A percentile compares a stretch with the other conserved stretches of the same genome.
These are phyloP conservation scores for Acropora yongei DNA, from an alignment of 64 coral and sea anemone genomes.

Conservation along the genomic window DNA sequence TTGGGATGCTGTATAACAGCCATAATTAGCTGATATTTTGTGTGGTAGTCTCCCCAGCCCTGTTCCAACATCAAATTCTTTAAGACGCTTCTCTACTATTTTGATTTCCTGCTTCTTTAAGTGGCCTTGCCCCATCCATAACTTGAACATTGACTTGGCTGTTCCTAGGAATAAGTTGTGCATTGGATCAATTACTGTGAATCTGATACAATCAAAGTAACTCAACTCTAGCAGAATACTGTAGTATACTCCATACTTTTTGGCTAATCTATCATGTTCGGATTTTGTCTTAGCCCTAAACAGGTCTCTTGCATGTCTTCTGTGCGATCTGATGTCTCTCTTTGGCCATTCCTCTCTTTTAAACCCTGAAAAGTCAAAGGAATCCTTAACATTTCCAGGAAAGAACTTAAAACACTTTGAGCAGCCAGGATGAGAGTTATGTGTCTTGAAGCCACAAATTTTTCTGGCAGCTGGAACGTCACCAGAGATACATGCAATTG, in stretches of 20 bases:
- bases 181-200: background rate
- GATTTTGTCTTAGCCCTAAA: slow-evolving; percentile 10
- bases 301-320: slow-evolving; percentile 1
- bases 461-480: slow-evolving; percentile 21
- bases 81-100: background rate
- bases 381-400: background rate
- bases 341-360: slow-evolving; percentile 29
- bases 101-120: background rate
- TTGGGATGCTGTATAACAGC: too few species aligned
- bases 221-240: background rate
- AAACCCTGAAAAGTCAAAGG: slow-evolving; percentile 36
- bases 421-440: background rate
- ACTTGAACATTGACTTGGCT: background rate
- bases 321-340: background rate
- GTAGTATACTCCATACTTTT: background rate
- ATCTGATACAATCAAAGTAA: background rate
- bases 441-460: too few species aligned
- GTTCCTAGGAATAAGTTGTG: background rate
- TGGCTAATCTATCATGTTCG: background rate
- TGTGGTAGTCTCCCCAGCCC: too few species aligned
- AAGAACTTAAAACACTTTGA: slow-evolving; percentile 17
- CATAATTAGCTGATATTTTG: too few species aligned
- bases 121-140: background rate
- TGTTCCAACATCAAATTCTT: too few species aligned
- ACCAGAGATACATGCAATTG: slow-evolving; percentile 9